A percentile compares a stretch with the other conserved stretches of the same genome.
Conservation (phyloP, 2,797 vertebrate species). For the Aulostomus chinensis region DNA sequence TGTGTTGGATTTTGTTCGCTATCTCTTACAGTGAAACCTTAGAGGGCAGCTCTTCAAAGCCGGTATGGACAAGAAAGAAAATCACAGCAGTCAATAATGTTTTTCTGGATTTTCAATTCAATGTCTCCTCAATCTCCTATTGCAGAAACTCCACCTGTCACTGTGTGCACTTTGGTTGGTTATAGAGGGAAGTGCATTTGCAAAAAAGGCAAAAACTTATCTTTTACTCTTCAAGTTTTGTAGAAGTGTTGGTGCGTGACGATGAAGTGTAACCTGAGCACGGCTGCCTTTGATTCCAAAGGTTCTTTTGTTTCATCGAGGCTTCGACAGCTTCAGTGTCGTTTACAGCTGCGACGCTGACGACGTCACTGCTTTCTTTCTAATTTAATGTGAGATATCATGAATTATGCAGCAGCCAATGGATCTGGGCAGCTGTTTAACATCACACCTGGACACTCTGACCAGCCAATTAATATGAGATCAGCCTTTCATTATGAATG, state of each 20-base stretch:
- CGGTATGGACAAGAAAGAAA: not conserved
- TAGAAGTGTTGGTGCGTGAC: too few species aligned
- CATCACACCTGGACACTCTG: slow-evolving; percentile 72
- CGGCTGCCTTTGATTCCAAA: not conserved
- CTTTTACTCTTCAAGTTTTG: too few species aligned
- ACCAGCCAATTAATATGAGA: slow-evolving; percentile 78
- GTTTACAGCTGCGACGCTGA: slow-evolving; percentile 50
- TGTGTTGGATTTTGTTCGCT: not conserved
- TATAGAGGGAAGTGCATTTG: not conserved
- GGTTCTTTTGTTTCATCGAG: too few species aligned
- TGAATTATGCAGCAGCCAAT: slow-evolving; percentile 72
- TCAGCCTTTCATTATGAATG: slow-evolving; percentile 79
- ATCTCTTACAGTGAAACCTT: not conserved
- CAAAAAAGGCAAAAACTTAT: too few species aligned
- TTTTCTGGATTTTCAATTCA: too few species aligned
- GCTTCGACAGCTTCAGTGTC: not conserved
- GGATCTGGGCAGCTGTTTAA: slow-evolving; percentile 76
- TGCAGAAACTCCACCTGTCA: not conserved
- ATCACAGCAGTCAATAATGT: not conserved
- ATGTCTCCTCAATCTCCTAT: not conserved
- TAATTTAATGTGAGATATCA: slow-evolving; percentile 60
- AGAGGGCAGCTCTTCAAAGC: not conserved
- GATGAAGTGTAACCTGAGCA: too few species aligned
- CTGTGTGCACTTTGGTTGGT: too few species aligned
- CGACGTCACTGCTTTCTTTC: slow-evolving; percentile 44